Base-by-base conservation (phyloP, 2,888 invertebrate genomes). In the Ectropis crepuscularia region DNA sequence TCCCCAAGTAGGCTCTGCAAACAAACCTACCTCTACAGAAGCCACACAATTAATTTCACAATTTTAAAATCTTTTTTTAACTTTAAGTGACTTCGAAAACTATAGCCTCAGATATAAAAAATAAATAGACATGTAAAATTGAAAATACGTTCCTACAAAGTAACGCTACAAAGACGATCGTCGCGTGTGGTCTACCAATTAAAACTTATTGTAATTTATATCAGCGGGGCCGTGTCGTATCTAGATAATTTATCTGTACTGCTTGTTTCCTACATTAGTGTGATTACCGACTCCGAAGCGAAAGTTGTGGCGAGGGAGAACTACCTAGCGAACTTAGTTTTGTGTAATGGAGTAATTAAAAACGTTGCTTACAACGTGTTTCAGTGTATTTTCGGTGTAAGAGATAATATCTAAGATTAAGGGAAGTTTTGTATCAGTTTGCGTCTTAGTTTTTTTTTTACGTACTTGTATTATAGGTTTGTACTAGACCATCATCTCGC, bases 171-270 rank as follows among this genome's bases (percentile, higher is more conserved):
- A 53, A 59, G 61, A 55, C 57, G 60, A 61, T 64, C 72, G 71
- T 77, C 80, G 89, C 86, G 90, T 90, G 91, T 91, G 91, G 91
- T 89, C 90, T 75, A 70, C 81, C 85, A 86, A 87, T 90, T 89
- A 89, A 88, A 87, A 79, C 79, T 79, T 76, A 77, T 70, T 74
- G 79, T 85, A 84, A 89, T 86, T 86, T 87, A 88, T 84, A 79
- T 80, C 79, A 63, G 60, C 67, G 61, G 64, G 53, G 43, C 64
- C 59, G 68, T 65, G 68, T 68, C 67, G 70, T 80, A 80, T 82
- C 81, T 76, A 53, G 51, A 75, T 79, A 79, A 80, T 82, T 82
- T 81, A 82, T 82, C 82, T 79, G 78, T 74, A 70, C 73, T 70
- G 66, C 62, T 70, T 68, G 70, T 76, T 71, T 73, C 72, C 74